Evolutionary conservation across 2,797 vertebrate species (phyloP).

Genomic region (Amazona ochrocephala): DNA sequence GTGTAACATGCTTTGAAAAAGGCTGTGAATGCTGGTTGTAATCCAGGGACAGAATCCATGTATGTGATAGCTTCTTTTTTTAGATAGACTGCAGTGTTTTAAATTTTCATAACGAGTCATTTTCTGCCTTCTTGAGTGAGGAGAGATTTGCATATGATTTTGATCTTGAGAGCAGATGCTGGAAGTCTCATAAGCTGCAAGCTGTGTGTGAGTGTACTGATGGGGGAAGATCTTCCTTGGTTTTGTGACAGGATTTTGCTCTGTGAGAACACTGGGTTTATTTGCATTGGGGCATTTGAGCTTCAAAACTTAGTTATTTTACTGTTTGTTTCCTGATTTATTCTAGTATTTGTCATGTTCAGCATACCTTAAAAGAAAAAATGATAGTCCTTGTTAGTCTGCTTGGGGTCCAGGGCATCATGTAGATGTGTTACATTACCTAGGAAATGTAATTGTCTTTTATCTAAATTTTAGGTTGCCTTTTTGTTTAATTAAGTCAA

Average conservation of each 20-base stretch:
- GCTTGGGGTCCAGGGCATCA: neutral
- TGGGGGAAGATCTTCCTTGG: neutral
- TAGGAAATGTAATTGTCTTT: neutral
- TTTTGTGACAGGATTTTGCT: neutral
- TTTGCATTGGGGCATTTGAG: neutral
- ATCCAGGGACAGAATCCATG: neutral
- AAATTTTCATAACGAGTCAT: neutral
- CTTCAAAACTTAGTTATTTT: neutral
- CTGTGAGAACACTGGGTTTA: neutral
- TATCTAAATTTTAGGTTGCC: neutral
- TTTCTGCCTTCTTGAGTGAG: conserved; percentile 1
- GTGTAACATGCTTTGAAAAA: neutral
- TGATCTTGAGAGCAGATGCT: neutral
- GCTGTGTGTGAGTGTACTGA: neutral
- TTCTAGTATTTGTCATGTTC: neutral
- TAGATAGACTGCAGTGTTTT: neutral
- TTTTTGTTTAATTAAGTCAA: conserved; percentile 36
- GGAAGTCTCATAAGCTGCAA: neutral
- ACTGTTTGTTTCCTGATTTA: neutral
- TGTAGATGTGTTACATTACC: neutral
- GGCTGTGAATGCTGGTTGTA: neutral
- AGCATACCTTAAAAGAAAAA: neutral
- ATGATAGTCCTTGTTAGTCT: neutral
- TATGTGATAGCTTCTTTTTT: neutral
- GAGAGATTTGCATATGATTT: conserved; percentile 30